Base-by-base conservation (phyloP, 1,140 invertebrate species). In the Drosophila fuyamai region DNA sequence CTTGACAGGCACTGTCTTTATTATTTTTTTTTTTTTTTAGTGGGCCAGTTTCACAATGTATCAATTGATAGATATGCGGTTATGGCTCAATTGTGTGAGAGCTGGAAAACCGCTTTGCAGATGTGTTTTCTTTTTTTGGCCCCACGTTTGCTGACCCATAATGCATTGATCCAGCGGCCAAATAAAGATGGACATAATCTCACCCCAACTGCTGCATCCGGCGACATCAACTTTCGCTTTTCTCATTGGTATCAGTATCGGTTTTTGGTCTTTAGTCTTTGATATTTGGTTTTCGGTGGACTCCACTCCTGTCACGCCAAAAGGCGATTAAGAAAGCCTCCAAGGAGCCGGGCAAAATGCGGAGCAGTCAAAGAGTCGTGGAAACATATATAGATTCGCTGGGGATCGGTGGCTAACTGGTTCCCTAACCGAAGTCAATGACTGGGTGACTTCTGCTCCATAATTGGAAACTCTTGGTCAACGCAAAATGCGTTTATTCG, bases 211-310 rank as follows among this genome's bases (percentile, higher is more conserved):
- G 55, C 67, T 68, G 73, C 66, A 84, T 85, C 81, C 81, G 81
- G 81, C 76, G 80, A 84, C 58, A 76, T 85, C 57, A 78, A 85
- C 81, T 85, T 85, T 85, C 81, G 82, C 81, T 85, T 86, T 85
- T 80, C 66, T 48, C 56, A 71, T 38, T 51, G 67, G 10, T 61
- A 54, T 72, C 36, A 9, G 32, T 55, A 7, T 54, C n/a, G 41
- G 40, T 63, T 65, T 65, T 72, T 35, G 29, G 23, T 14, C 3
- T 29, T 38, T 35, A 8, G 29, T n/a, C 14, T 59, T 59, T 13
- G 32, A 35, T 10, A 7, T 16, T 59, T 36, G 57, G 14, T 61
- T 32, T 60, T 72, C 50, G 74, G 62, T 53, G 47, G 38, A 58
- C 56, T 56, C 53, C 36, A 58, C 56, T 56, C 59, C 36, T 46